These are phyloP conservation scores for Ia io DNA, from an alignment of 2,113 vertebrate species.

Conservation along the genomic window DNA sequence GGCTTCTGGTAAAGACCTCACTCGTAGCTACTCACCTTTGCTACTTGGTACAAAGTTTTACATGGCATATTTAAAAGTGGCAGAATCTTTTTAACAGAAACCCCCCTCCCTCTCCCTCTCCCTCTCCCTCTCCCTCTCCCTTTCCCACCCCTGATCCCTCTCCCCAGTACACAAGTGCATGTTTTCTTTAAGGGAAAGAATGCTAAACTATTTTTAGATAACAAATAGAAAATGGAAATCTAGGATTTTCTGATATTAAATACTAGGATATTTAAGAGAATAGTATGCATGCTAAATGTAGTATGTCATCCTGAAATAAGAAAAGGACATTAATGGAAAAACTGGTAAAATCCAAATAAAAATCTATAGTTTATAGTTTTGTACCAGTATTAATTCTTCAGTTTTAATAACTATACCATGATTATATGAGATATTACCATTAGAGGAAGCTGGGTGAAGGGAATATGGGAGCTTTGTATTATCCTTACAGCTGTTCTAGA, in stretches of 20 bases:
- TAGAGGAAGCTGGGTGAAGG: constrained; percentile 11
- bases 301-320: background rate
- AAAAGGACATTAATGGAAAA: background rate
- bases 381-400: background rate
- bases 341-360: background rate
- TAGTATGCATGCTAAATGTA: background rate
- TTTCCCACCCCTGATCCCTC: no score
- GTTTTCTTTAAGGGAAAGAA: background rate
- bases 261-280: background rate
- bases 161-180: background rate
- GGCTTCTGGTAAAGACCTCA: background rate
- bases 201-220: constrained; percentile 16
- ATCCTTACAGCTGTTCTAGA: background rate
- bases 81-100: background rate
- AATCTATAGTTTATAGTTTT: background rate
- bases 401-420: constrained; percentile 3
- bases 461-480: background rate
- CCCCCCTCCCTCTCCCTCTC: background rate
- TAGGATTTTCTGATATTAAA: background rate
- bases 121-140: background rate
- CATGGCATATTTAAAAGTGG: background rate
- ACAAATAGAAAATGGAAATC: constrained; percentile 18
- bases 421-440: background rate
- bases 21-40: background rate
- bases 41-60: background rate